Evolutionary conservation across 2,888 invertebrate genomes (phyloP).

Genomic region (Zhuqinia jingwanae): DNA sequence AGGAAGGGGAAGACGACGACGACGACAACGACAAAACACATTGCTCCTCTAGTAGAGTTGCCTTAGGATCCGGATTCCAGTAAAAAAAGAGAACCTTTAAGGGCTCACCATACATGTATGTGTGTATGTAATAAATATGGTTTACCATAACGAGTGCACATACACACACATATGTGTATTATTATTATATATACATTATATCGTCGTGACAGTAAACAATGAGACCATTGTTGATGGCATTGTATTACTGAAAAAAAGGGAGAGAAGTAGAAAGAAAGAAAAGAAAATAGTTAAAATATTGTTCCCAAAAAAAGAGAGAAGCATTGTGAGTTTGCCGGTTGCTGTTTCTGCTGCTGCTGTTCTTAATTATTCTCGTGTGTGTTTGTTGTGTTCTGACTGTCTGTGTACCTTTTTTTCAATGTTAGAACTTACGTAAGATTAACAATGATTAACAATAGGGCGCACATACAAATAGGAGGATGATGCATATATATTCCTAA

Average conservation of each 20-base stretch:
- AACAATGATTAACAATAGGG: slow-evolving; percentile 5
- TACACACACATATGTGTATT: background rate
- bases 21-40: slow-evolving; percentile 24
- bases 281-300: slow-evolving; percentile 43
- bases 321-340: slow-evolving; percentile 19
- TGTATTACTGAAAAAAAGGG: slow-evolving; percentile 36
- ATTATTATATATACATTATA: no score
- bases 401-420: slow-evolving; percentile 17
- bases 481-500: slow-evolving; percentile 2
- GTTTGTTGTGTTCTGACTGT: background rate
- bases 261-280: slow-evolving; percentile 36
- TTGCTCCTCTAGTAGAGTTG: no score
- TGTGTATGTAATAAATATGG: background rate
- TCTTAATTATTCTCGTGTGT: slow-evolving; percentile 71
- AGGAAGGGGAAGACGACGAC: slow-evolving; percentile 26
- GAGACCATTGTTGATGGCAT: slow-evolving; percentile 34
- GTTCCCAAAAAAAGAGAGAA: slow-evolving; percentile 34
- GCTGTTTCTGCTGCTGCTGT: background rate
- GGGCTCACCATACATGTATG: slow-evolving; percentile 18
- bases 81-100: slow-evolving; percentile 59
- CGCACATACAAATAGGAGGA: background rate
- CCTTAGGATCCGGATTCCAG: background rate
- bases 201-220: slow-evolving; percentile 52
- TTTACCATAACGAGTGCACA: slow-evolving; percentile 24
- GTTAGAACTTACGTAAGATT: slow-evolving; percentile 22